Conservation (phyloP, 1,140 invertebrate genomes). For the Platyscapa corneri region DNA sequence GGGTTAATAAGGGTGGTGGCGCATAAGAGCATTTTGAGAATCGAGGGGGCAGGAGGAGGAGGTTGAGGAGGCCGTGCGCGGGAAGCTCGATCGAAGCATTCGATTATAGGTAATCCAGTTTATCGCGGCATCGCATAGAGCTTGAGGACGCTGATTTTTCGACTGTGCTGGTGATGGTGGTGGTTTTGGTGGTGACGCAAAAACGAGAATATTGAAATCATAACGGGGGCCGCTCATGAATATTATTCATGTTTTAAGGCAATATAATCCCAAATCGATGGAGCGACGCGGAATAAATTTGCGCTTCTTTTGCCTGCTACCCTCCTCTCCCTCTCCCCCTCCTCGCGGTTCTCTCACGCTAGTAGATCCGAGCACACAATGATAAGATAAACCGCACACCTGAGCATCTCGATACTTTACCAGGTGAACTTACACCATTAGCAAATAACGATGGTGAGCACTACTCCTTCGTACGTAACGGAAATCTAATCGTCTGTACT, state of each 20-base stretch:
- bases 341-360: not conserved
- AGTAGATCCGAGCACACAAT: slow-evolving; percentile 36
- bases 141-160: slow-evolving; percentile 64
- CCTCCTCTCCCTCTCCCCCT: not conserved
- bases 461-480: not conserved
- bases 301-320: slow-evolving; percentile 46
- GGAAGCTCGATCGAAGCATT: slow-evolving; percentile 52
- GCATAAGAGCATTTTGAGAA: slow-evolving; percentile 36
- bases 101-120: slow-evolving; percentile 63
- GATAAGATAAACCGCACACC: slow-evolving; percentile 55
- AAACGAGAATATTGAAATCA: slow-evolving; percentile 70
- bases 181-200: not conserved
- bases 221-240: slow-evolving; percentile 68
- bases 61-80: not conserved
- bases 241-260: slow-evolving; percentile 71
- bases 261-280: slow-evolving; percentile 72
- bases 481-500: not conserved
- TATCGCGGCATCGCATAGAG: slow-evolving; percentile 62
- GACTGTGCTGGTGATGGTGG: slow-evolving; percentile 49
- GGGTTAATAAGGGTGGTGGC: slow-evolving; percentile 44
- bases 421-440: not conserved
- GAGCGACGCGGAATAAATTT: slow-evolving; percentile 69
- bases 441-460: not conserved
- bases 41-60: not conserved
- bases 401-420: slow-evolving; percentile 20